These are phyloP conservation scores for Heterochromis multidens DNA, from an alignment of 2,113 vertebrate species.

Conservation along the genomic window DNA sequence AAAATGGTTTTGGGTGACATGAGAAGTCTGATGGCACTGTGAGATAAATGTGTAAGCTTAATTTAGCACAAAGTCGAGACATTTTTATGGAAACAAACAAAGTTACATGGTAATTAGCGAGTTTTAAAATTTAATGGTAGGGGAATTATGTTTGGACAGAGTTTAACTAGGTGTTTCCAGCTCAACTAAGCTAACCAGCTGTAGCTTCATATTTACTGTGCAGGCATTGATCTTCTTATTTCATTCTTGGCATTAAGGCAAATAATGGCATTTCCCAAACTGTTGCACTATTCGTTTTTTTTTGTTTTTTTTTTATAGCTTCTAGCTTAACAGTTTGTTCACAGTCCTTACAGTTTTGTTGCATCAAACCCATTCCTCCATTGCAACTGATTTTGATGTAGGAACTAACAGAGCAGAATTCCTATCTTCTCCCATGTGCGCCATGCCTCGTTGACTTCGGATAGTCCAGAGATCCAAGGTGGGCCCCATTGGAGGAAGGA, in stretches of 20 bases:
- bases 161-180: not conserved
- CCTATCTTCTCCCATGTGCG: not conserved
- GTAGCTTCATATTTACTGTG: not conserved
- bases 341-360: not conserved
- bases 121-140: not conserved
- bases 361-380: not conserved
- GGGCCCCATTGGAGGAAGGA: slow-evolving; percentile 22
- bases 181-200: not conserved
- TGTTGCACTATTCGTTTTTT: not conserved
- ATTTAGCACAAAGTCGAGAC: not conserved
- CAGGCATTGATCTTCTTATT: not conserved
- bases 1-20: not conserved
- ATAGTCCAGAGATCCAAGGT: slow-evolving; percentile 21
- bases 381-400: not conserved
- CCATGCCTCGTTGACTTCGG: slow-evolving; percentile 8
- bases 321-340: not conserved
- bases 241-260: not conserved
- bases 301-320: too few relatives aligned
- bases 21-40: not conserved
- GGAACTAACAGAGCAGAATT: slow-evolving; percentile 11
- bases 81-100: not conserved
- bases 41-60: not conserved
- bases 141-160: not conserved
- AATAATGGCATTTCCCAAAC: not conserved
- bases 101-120: not conserved